These are phyloP conservation scores for Tetramorium alpestre DNA, from an alignment of 1,140 invertebrate genomes.

Conservation along the genomic window DNA sequence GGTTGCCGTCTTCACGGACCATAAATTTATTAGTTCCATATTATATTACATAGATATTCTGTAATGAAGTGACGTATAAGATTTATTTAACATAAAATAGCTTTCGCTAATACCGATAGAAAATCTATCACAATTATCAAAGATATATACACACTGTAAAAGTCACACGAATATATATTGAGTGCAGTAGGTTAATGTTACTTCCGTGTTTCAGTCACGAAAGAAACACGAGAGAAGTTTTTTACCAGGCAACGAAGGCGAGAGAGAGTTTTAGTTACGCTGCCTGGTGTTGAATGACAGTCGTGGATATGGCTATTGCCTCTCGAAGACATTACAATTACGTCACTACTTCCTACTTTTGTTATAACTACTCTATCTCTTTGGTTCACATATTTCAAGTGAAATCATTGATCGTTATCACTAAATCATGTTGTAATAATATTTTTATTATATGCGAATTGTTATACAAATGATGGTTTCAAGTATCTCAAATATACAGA, in stretches of 20 bases:
- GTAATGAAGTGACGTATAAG: background rate
- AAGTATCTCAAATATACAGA: background rate
- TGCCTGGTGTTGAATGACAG: background rate
- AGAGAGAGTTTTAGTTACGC: constrained; percentile 24
- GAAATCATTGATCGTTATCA: background rate
- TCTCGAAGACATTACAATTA: constrained; percentile 10
- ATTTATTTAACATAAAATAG: constrained; percentile 20
- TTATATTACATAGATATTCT: no score
- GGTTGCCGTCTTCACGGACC: background rate
- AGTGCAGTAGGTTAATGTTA: constrained; percentile 50
- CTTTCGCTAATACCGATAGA: background rate
- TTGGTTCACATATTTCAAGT: background rate
- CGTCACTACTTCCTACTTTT: background rate
- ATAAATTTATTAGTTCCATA: constrained; percentile 13
- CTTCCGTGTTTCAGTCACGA: constrained; percentile 43
- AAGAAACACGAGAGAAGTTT: constrained; percentile 50
- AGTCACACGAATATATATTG: constrained; percentile 41
- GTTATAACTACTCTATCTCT: background rate
- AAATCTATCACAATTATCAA: constrained; percentile 35
- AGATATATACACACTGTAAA: background rate
- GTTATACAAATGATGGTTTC: background rate
- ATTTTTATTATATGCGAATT: background rate
- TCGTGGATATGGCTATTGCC: constrained; percentile 25
- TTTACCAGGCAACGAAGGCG: background rate
- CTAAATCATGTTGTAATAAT: background rate